These are phyloP conservation scores for Heliornis fulica DNA, from an alignment of 2,113 vertebrate species.

Conservation along the genomic window DNA sequence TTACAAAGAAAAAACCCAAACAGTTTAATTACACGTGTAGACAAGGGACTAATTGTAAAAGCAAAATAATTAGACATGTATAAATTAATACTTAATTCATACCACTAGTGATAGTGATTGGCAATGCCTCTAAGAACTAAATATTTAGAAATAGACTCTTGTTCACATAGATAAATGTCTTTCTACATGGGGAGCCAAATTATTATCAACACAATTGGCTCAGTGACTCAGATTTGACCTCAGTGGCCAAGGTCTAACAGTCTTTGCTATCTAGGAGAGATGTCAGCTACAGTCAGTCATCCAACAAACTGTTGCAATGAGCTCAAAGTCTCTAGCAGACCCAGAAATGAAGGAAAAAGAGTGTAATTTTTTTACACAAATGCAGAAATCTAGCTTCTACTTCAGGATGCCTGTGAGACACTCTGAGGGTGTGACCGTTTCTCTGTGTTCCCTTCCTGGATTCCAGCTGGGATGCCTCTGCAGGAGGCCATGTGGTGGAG, in stretches of 20 bases:
- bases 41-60: background rate
- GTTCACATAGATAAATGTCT: background rate
- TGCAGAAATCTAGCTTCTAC: background rate
- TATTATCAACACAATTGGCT: background rate
- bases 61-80: background rate
- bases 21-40: background rate
- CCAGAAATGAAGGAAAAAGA: background rate
- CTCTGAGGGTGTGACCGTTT: no score
- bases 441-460: fast-evolving
- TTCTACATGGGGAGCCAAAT: background rate
- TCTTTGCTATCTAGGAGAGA: background rate
- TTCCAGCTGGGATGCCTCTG: fast-evolving
- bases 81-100: background rate
- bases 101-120: background rate
- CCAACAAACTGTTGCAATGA: background rate
- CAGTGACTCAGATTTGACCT: background rate
- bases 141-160: background rate
- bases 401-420: background rate
- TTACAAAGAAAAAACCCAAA: background rate
- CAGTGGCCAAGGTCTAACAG: background rate
- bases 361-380: fast-evolving
- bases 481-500: background rate
- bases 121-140: background rate
- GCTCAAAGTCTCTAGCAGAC: background rate
- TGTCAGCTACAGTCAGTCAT: background rate